Percentiles rank a stretch among this genome's conserved stretches.
phyloP scores from a whole-genome alignment of 2,888 invertebrate species.

The Synanthedon vespiformis region DNA sequence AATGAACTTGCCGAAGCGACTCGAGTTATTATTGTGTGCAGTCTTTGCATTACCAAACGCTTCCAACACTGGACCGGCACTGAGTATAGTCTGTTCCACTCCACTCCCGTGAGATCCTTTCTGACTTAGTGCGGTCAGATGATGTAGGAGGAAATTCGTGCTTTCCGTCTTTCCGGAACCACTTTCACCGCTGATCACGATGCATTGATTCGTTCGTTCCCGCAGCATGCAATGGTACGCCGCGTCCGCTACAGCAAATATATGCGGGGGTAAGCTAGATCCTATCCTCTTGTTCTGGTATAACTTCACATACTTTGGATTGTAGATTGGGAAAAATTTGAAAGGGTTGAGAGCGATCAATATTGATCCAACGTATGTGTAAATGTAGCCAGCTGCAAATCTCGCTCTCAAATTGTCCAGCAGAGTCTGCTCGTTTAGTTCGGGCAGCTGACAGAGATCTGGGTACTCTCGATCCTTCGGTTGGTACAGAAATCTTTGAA shows the following conservation, averaged over 20 bases:
- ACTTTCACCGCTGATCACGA: conserved; percentile 95
- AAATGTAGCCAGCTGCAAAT: conserved; percentile 93
- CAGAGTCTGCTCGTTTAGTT: conserved; percentile 93
- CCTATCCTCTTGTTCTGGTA: conserved; percentile 94
- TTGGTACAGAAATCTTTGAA: conserved; percentile 90
- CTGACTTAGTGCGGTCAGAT: conserved; percentile 93
- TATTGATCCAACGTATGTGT: conserved; percentile 96
- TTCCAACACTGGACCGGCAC: conserved; percentile 95
- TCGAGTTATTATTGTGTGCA: conserved; percentile 96
- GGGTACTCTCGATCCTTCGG: conserved; percentile 95
- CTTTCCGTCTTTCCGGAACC: conserved; percentile 98
- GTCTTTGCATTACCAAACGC: conserved; percentile 99
- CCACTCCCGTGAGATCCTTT: conserved; percentile 94
- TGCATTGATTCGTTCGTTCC: conserved; percentile 88
- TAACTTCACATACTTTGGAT: conserved; percentile 95
- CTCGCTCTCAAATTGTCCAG: conserved; percentile 90
- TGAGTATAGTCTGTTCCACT: conserved; percentile 96
- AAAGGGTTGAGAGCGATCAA: conserved; percentile 95
- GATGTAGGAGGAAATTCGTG: conserved; percentile 94
- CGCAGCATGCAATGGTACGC: conserved; percentile 96
- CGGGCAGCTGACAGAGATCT: conserved; percentile 94
- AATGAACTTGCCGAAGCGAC: conserved; percentile 97
- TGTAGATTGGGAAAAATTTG: conserved; percentile 96
- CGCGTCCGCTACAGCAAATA: conserved; percentile 95
- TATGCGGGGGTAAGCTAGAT: conserved; percentile 94